Base-by-base conservation (phyloP, 2,113 vertebrate species). In the Azemiops feae region DNA sequence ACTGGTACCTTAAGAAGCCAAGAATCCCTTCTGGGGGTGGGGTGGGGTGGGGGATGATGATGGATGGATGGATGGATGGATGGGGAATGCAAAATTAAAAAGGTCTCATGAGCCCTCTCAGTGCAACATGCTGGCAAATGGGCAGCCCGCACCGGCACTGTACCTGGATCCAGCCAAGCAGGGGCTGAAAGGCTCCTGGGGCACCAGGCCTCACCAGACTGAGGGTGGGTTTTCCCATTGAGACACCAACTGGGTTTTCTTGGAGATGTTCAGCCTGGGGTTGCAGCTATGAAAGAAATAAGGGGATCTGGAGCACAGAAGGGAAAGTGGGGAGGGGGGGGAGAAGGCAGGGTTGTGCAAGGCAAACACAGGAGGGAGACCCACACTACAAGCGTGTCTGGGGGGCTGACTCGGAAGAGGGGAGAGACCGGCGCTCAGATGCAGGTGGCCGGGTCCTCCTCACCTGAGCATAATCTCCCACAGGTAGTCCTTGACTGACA, bases 161-260 rank as follows among this genome's bases (percentile, higher is more conserved):
- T 34, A 87, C 64, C 94, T 95, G 93, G 92, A 95, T 92, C 90
- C 69, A 96, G 89, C 54, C 93, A 94, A 94, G 92, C 90, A 93
- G 88, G 81, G 92, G 81, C 54, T 94, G 92, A 52, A 87, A 91
- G 69, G 90, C 53, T 53, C 91, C 89, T 90, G 45, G 91, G 88
- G 23, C 87, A 86, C 0, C 60, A 18, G 12, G 1, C 58, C 92
- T 91, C 92, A 93, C 92, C 91, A 96, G 74, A 92, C 53, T 50
- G 47, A 45, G 1, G 22, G 91, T 20, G 90, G 7, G 55, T 16
- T 87, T 91, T 90, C 34, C 91, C 95, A 81, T 0, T 91, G 93
- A 94, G 53, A 94, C 91, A 94, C 23, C 88, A 89, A 87, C 54
- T 93, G 87, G 89, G 58, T 23, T 95, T 96, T 87, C 94, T 47